A percentile compares a stretch with the other conserved stretches of the same genome.
These are phyloP conservation scores for Falco cherrug DNA, from an alignment of 2,797 vertebrate species.

Conservation along the genomic window DNA sequence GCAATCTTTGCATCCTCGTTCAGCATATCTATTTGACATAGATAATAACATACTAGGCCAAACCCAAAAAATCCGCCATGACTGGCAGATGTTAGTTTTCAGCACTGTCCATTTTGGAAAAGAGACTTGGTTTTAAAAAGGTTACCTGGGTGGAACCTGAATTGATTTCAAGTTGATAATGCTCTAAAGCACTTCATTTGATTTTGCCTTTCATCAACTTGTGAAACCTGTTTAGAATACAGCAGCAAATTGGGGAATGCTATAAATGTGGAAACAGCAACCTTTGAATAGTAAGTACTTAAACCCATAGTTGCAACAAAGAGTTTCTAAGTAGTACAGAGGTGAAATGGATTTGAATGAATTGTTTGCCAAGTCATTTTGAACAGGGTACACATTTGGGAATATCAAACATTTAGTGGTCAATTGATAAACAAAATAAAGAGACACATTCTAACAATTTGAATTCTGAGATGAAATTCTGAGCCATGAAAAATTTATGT, in stretches of 20 bases:
- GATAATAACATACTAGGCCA: background rate
- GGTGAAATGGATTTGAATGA: background rate
- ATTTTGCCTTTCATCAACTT: background rate
- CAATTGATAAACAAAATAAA: background rate
- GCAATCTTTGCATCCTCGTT: background rate
- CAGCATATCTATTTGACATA: accelerated
- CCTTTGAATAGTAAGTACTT: background rate
- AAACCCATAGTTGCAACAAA: background rate
- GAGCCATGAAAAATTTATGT: background rate
- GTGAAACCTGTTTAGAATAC: background rate
- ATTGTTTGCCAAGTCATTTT: background rate
- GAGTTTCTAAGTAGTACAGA: background rate
- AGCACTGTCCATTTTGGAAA: background rate
- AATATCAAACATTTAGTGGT: background rate
- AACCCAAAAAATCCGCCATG: background rate
- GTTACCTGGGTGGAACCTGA: background rate
- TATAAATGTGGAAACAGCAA: background rate
- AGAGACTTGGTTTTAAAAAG: background rate
- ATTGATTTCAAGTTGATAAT: background rate
- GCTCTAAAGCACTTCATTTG: background rate
- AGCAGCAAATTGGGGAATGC: background rate
- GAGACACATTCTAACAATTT: background rate
- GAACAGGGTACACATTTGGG: background rate
- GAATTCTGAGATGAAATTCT: background rate
- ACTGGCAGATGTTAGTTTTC: background rate